These are phyloP conservation scores for Falco cherrug DNA, from an alignment of 2,797 vertebrate genomes.

Conservation along the genomic window DNA sequence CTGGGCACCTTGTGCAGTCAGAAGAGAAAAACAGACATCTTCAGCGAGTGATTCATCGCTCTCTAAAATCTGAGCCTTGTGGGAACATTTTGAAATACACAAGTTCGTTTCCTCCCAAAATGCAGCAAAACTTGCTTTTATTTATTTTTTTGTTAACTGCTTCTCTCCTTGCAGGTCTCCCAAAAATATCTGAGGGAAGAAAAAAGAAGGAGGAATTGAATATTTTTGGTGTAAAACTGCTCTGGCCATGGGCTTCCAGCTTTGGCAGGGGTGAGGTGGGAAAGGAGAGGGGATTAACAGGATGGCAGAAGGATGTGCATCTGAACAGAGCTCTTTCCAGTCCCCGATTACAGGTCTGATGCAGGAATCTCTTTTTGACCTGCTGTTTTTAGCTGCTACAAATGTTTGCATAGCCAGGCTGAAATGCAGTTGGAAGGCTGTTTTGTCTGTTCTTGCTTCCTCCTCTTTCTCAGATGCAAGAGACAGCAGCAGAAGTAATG, in stretches of 20 bases:
- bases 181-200: background rate
- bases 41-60: background rate
- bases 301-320: background rate
- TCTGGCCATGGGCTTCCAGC: background rate
- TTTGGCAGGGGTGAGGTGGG: background rate
- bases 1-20: constrained; percentile 1
- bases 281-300: background rate
- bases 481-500: background rate
- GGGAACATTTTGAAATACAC: background rate
- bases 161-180: background rate
- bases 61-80: constrained; percentile 7
- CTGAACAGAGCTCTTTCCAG: background rate
- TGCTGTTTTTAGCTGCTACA: background rate
- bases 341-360: background rate
- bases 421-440: background rate
- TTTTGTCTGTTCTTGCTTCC: background rate
- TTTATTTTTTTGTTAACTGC: background rate
- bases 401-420: background rate
- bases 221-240: background rate
- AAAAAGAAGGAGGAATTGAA: background rate
- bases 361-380: background rate
- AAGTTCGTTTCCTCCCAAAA: background rate
- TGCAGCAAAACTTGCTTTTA: background rate
- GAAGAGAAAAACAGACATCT: background rate
- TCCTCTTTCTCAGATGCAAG: background rate